Evolutionary conservation across 2,113 vertebrate species (phyloP), one percentile per base, ranked within the genome.

Genomic region (Casuarius casuarius): DNA sequence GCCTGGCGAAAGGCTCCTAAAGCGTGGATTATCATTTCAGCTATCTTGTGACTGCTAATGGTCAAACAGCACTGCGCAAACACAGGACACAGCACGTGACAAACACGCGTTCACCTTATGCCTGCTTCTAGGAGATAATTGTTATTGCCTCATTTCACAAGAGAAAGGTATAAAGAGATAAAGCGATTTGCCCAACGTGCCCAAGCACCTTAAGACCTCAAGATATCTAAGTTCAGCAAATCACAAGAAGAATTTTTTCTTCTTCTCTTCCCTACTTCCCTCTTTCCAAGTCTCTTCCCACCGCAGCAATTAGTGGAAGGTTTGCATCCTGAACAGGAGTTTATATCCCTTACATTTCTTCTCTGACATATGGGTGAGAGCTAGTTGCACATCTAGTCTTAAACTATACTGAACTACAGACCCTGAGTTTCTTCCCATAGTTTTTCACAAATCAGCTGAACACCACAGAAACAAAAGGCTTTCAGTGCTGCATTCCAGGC

Each of bases 101-200:
- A 7, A 61, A 28, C 9, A 2, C 2, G 7, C 31, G 31, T 15
- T 59, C 48, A 18, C 33, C 31, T 17, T 52, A 9, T 29, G 19
- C 38, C 48, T 16, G 35, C 62, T 31, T 4, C 13, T 4, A 4
- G 23, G 33, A 52, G 61, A 33, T 22, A 72, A 48, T 20, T 3
- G 38, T 14, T 4, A 31, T 0, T 3, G 33, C 18, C 76, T 22
- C 12, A 2, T 2, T 42, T 15, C 0, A 7, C 0, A 7, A 11
- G 20, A 21, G 73, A 54, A 38, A 42, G 63, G 72, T 8, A 5
- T 17, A 1, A 25, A 16, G 3, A 42, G 20, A 46, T 11, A 10
- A 19, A 68, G 68, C 10, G 6, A 10, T 40, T 3, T 12, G 52
- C 51, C 58, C 74, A 12, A 26, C 67, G n/a, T 48, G 33, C 21